Base-by-base conservation (phyloP, 2,888 invertebrate genomes). In the Chalcis sispes region DNA sequence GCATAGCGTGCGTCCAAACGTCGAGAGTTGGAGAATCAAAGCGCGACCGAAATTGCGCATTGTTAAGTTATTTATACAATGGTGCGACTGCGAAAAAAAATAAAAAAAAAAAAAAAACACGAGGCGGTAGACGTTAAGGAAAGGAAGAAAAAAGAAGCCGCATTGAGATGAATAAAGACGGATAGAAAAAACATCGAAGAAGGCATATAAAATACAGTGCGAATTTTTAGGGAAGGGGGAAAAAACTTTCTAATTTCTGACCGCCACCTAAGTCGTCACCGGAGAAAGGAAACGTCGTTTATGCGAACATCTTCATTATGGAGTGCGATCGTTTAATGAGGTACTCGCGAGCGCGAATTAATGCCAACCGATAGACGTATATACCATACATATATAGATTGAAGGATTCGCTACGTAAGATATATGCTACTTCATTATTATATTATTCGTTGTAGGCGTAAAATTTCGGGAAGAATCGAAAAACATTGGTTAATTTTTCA, bases 221-320 rank as follows among this genome's bases (percentile, higher is more conserved):
- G 36, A 10, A n/a, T n/a, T n/a, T n/a, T n/a, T n/a, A 23, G 40
- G 25, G 40, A 40, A 25, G 13, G 25, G n/a, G 50, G 54, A 32
- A 70, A 54, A 52, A 65, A 75, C 75, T 75, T 75, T 75, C 75
- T 71, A 75, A 71, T 66, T 75, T 71, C 61, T 52, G 59, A 13
- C 48, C 27, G 36, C 42, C 18, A 25, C 48, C 29, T 15, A 13
- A 13, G 42, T 15, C 7, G 42, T 8, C 36, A 36, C 36, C 36
- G 36, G 36, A 48, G 59, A 64, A 77, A 79, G 79, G 79, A 81
- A 82, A 80, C 79, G 79, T 81, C 79, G 79, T 79, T 81, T 80
- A 79, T n/a, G n/a, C 77, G 77, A 78, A 80, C 79, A 81, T 80
- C 80, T 82, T 83, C 81, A 81, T 84, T 83, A 81, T 77, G 20